Evolutionary conservation across 2,797 vertebrate species (phyloP).

Genomic region (Catharus ustulatus): DNA sequence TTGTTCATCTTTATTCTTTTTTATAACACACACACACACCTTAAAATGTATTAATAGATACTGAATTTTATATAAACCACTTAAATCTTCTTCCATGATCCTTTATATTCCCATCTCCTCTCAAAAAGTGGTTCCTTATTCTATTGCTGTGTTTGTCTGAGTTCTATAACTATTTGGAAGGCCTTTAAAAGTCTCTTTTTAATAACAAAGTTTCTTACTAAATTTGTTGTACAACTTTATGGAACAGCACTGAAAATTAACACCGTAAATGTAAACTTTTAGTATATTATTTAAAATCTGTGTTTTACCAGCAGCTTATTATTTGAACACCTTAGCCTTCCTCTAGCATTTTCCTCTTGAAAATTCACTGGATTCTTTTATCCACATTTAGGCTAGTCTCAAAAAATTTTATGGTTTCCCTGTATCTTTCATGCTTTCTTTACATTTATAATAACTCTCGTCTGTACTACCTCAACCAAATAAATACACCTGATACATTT

Average conservation of each 20-base stretch:
- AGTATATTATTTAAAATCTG: not conserved
- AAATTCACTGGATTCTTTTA: not conserved
- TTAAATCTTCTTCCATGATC: not conserved
- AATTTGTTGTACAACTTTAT: not conserved
- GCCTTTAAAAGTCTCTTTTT: not conserved
- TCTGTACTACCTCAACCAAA: not conserved
- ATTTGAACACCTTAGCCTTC: not conserved
- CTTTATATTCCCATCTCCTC: not conserved
- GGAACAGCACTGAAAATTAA: not conserved
- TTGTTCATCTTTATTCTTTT: not conserved
- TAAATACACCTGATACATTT: not conserved
- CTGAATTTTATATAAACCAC: not conserved
- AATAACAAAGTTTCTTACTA: not conserved
- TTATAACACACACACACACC: not conserved
- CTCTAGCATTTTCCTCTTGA: not conserved
- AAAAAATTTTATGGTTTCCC: not conserved
- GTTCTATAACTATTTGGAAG: not conserved
- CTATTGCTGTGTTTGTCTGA: no score
- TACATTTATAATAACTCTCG: not conserved
- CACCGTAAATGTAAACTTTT: not conserved
- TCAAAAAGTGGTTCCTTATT: not conserved
- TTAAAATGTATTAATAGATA: not conserved
- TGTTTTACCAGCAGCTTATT: not conserved
- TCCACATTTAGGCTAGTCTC: not conserved
- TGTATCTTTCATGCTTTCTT: not conserved